Evolutionary conservation across 2,113 vertebrate genomes (phyloP).

Genomic region (Junco hyemalis): DNA sequence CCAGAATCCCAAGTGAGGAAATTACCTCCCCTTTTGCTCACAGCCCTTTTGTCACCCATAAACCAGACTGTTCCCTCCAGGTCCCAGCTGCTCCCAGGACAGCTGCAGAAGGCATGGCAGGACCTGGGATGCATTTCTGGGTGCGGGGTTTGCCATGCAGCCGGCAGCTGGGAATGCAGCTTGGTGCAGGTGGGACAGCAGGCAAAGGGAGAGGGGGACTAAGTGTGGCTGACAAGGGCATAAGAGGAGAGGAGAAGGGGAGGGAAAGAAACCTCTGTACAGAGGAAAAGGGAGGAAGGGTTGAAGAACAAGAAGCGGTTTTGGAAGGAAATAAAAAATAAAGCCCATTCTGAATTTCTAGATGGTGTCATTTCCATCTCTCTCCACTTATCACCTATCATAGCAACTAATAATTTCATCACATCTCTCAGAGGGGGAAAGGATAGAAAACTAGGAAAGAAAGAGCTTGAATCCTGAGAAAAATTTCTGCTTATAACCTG

Average conservation of each 20-base stretch:
- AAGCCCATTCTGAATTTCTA: neutral
- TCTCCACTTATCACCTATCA: neutral
- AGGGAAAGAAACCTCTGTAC: neutral
- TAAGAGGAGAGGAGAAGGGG: neutral
- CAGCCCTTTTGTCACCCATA: neutral
- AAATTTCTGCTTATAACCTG: neutral
- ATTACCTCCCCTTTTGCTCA: neutral
- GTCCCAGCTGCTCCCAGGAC: slow-evolving; percentile 10
- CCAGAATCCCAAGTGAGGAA: neutral
- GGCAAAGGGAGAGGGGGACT: neutral
- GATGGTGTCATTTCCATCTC: neutral
- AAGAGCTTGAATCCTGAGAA: neutral
- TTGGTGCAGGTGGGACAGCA: neutral
- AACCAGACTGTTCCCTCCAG: neutral
- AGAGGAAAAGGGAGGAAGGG: neutral
- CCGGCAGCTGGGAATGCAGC: neutral
- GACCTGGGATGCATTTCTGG: accelerated
- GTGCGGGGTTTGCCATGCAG: neutral
- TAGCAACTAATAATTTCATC: neutral
- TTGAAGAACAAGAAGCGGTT: neutral
- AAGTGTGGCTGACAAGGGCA: neutral
- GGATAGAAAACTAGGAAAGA: neutral
- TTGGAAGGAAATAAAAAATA: neutral
- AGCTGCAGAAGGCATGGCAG: neutral
- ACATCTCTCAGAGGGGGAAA: neutral